A percentile compares a stretch with the other conserved stretches of the same genome.
Evolutionary conservation across 2,113 vertebrate species (phyloP).

Genomic region (Microtus montanus): DNA sequence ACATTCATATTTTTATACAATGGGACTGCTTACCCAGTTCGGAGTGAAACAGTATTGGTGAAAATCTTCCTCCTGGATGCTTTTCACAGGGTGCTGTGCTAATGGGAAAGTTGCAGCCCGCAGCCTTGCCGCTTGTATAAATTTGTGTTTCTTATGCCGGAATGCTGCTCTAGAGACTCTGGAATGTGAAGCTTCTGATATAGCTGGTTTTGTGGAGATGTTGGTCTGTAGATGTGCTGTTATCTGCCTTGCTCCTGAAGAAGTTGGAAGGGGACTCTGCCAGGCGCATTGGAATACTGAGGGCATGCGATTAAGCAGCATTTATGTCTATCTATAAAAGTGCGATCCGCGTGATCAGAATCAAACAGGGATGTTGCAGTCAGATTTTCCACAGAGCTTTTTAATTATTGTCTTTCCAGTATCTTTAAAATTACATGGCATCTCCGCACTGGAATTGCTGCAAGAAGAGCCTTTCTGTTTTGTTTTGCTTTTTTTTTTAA

Average conservation of each 20-base stretch:
- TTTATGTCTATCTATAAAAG: slow-evolving; percentile 25
- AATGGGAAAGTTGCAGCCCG: slow-evolving; percentile 77
- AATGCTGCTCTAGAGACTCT: slow-evolving; percentile 35
- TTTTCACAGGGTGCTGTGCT: slow-evolving; percentile 34
- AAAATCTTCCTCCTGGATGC: slow-evolving; percentile 8
- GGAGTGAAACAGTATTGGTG: slow-evolving; percentile 39
- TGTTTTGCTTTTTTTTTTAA: background rate
- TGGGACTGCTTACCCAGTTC: slow-evolving; percentile 58
- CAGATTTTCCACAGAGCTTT: slow-evolving; percentile 27
- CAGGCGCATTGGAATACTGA: slow-evolving; percentile 50
- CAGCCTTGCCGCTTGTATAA: slow-evolving; percentile 17
- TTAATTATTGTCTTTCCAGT: slow-evolving; percentile 31
- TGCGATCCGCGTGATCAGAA: background rate
- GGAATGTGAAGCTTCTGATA: slow-evolving; percentile 42
- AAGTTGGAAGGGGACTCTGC: slow-evolving; percentile 74
- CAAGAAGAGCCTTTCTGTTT: background rate
- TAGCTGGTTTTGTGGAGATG: slow-evolving; percentile 53
- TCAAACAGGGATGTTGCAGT: background rate
- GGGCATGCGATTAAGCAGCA: background rate
- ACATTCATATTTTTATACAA: slow-evolving; percentile 59
- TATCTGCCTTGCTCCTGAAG: slow-evolving; percentile 68
- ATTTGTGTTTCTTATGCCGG: slow-evolving; percentile 50
- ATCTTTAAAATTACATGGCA: slow-evolving; percentile 39
- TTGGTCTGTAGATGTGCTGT: slow-evolving; percentile 53
- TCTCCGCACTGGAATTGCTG: slow-evolving; percentile 56